phyloP scores from a whole-genome alignment of 1,140 invertebrate species.

The Drosophila pseudoobscura region DNA sequence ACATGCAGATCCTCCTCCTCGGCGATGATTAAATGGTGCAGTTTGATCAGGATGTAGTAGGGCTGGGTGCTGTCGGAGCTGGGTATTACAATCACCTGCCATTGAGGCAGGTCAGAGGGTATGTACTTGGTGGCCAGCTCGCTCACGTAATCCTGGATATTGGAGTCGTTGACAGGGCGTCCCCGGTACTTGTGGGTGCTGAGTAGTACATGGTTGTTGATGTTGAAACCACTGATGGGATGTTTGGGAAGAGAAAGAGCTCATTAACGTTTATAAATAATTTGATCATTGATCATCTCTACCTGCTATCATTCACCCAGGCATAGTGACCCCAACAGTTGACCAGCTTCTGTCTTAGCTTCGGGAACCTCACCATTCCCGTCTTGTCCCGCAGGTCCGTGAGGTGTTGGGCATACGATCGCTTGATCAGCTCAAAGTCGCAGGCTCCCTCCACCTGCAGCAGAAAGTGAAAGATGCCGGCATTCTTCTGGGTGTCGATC shows the following conservation, averaged over 20 bases:
- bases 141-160: conserved; percentile 91
- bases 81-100: conserved; percentile 91
- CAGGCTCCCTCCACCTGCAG: conserved; percentile 86
- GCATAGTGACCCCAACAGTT: conserved; percentile 88
- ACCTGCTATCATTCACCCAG: conserved; percentile 85
- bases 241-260: not conserved
- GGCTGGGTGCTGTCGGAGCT: conserved; percentile 61
- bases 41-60: conserved; percentile 89
- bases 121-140: conserved; percentile 91
- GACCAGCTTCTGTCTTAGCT: conserved; percentile 85
- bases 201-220: conserved; percentile 89
- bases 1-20: conserved; percentile 88
- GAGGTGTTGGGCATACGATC: conserved; percentile 84
- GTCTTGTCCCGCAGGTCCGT: conserved; percentile 85
- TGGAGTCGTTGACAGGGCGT: conserved; percentile 87
- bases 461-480: conserved; percentile 88
- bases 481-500: conserved; percentile 88
- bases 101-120: conserved; percentile 87
- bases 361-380: conserved; percentile 86
- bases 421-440: conserved; percentile 83
- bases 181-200: conserved; percentile 87
- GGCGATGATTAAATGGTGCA: conserved; percentile 89
- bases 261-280: not conserved
- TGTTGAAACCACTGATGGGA: conserved; percentile 84
- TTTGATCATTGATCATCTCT: not conserved